Conservation (phyloP, 2,888 invertebrate genomes). For the Machimus atricapillus region DNA sequence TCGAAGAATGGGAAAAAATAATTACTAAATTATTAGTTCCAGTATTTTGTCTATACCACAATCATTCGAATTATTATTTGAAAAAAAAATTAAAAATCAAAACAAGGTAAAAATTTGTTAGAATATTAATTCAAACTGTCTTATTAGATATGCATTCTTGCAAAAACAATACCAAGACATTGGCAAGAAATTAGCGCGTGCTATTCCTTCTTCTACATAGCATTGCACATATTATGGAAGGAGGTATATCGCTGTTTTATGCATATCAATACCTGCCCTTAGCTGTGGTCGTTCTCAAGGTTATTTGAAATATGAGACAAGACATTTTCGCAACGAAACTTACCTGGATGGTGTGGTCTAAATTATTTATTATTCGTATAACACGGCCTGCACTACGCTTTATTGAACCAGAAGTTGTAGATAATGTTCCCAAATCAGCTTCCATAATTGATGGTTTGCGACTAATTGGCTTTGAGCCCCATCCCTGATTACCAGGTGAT, state of each 20-base stretch:
- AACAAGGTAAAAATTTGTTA: neutral
- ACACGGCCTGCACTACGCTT: slow-evolving; percentile 85
- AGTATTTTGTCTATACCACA: neutral
- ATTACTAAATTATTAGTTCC: too few relatives aligned
- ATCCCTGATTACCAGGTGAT: slow-evolving; percentile 66
- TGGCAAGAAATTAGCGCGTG: neutral
- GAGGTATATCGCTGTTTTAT: neutral
- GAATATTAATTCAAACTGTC: neutral
- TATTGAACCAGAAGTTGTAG: slow-evolving; percentile 67
- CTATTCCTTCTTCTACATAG: neutral
- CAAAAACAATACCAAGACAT: neutral
- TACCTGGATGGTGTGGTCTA: slow-evolving; percentile 90
- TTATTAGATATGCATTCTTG: neutral
- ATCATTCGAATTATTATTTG: neutral
- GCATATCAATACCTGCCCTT: neutral
- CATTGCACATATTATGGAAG: neutral
- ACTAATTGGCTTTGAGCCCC: slow-evolving; percentile 75
- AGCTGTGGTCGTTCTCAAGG: slow-evolving; percentile 22
- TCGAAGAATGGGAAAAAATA: neutral
- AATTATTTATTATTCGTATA: slow-evolving; percentile 92
- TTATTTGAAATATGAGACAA: slow-evolving; percentile 19
- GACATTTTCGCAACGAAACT: slow-evolving; percentile 47
- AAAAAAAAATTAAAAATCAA: neutral
- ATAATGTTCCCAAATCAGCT: slow-evolving; percentile 73
- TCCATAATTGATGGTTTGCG: slow-evolving; percentile 85